Evolutionary conservation across 2,888 invertebrate genomes (phyloP).

Genomic region (Machimus rusticus): DNA sequence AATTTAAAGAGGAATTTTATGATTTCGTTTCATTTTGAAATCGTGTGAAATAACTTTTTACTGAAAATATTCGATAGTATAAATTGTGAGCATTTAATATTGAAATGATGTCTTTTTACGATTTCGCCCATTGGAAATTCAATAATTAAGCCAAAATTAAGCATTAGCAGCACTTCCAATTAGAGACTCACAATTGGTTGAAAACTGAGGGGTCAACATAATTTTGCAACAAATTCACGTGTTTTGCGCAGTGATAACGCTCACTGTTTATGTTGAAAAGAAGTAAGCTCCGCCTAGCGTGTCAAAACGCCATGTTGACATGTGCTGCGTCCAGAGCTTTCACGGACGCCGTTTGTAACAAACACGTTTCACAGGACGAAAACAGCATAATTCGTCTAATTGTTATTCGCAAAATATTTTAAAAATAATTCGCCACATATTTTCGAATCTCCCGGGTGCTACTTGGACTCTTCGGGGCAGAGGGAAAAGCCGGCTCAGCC

Average conservation of each 20-base stretch:
- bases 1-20: neutral
- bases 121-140: neutral
- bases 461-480: neutral
- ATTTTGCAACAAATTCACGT: neutral
- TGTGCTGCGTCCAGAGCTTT: neutral
- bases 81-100: neutral
- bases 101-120: neutral
- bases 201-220: neutral
- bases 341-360: neutral
- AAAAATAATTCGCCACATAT: neutral
- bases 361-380: neutral
- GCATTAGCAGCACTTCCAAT: neutral
- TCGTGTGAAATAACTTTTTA: neutral
- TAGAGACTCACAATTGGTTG: neutral
- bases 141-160: neutral
- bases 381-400: neutral
- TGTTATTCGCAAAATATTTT: neutral
- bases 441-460: neutral
- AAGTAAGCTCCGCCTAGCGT: neutral
- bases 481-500: neutral
- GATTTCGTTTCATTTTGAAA: neutral
- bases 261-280: neutral
- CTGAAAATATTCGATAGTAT: neutral
- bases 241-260: slow-evolving; percentile 20
- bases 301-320: slow-evolving; percentile 16